A percentile compares a stretch with the other conserved stretches of the same genome.
These are phyloP conservation scores for Eutolmus rufibarbis DNA, from an alignment of 2,888 invertebrate species.

Conservation along the genomic window DNA sequence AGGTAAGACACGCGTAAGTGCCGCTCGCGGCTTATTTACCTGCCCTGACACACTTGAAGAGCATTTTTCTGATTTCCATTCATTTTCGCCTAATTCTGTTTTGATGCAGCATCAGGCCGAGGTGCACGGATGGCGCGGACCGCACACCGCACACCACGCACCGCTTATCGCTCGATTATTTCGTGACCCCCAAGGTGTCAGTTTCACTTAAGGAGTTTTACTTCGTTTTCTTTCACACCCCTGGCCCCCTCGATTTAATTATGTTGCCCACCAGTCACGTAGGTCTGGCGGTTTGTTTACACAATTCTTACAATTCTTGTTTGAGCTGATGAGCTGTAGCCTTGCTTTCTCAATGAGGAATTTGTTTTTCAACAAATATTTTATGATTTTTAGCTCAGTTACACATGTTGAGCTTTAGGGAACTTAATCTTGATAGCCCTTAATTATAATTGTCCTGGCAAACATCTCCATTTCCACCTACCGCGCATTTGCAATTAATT, in stretches of 20 bases:
- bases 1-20: not conserved
- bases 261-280: not conserved
- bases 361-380: not conserved
- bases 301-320: not conserved
- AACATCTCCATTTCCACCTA: not conserved
- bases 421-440: not conserved
- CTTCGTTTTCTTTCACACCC: not conserved
- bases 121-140: no score
- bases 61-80: not conserved
- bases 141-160: not conserved
- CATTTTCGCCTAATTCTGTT: not conserved
- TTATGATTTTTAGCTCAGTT: not conserved
- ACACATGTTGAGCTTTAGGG: not conserved
- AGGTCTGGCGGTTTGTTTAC: not conserved
- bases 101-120: not conserved
- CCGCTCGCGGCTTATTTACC: not conserved
- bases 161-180: constrained; percentile 8
- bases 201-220: constrained; percentile 12
- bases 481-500: not conserved
- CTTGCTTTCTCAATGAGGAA: not conserved
- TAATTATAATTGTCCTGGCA: not conserved
- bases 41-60: not conserved
- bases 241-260: not conserved
- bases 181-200: constrained; percentile 24
- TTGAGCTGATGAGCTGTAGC: not conserved